These are phyloP conservation scores for Dermochelys coriacea DNA, from an alignment of 2,797 vertebrate genomes.

Conservation along the genomic window DNA sequence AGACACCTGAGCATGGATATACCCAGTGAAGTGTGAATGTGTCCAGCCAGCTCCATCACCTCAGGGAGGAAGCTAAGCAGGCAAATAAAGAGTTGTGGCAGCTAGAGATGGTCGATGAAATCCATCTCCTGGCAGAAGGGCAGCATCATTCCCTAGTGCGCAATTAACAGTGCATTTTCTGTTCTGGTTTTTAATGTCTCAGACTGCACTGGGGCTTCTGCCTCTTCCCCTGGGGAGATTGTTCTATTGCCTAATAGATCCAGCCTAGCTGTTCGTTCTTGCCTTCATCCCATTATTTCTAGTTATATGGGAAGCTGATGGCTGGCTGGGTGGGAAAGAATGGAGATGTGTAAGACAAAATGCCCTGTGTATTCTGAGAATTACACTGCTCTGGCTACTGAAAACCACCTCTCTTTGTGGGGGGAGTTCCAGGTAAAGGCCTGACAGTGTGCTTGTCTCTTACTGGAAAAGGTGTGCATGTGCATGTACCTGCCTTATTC, in stretches of 20 bases:
- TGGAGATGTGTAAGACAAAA: background rate
- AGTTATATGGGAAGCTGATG: background rate
- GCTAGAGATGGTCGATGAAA: background rate
- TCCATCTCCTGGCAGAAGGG: background rate
- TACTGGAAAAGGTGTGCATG: background rate
- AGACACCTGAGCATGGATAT: background rate
- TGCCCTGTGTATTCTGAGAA: background rate
- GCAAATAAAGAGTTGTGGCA: background rate
- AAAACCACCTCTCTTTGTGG: background rate
- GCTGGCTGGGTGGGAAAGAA: background rate
- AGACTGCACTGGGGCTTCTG: background rate
- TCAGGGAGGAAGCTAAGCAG: background rate
- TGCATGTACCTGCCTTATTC: background rate
- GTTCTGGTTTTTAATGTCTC: background rate
- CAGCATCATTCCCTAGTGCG: fast-evolving
- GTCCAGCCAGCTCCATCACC: background rate
- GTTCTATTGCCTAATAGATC: background rate
- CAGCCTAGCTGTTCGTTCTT: background rate
- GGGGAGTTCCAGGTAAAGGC: background rate
- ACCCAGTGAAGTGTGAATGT: fast-evolving
- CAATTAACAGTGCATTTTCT: background rate
- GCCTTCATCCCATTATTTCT: background rate
- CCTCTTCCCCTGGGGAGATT: background rate
- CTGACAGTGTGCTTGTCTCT: background rate
- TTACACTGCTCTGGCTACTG: background rate